A percentile compares a stretch with the other conserved stretches of the same genome.
These are phyloP conservation scores for Formica aserva DNA, from an alignment of 2,888 invertebrate genomes.

Conservation along the genomic window DNA sequence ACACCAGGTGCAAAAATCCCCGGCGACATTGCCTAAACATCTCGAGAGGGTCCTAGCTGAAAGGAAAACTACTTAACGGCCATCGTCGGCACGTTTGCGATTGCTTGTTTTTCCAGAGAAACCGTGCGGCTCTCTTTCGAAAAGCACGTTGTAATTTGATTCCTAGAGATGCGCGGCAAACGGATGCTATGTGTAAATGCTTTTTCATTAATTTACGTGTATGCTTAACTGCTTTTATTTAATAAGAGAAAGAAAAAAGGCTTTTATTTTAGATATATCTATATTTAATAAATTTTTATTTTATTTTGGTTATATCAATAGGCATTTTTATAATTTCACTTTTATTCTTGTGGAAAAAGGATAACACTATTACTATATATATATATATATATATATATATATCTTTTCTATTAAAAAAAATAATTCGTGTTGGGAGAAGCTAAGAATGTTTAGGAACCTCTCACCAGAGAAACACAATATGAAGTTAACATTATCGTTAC, in stretches of 20 bases:
- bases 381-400: no score
- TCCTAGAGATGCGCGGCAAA: background rate
- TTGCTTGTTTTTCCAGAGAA: conserved; percentile 73
- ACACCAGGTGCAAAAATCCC: conserved; percentile 76
- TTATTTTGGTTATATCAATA: background rate
- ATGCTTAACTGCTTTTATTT: background rate
- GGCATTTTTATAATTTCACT: background rate
- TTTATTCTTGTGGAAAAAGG: background rate
- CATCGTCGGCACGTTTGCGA: conserved; percentile 77
- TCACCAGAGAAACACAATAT: background rate
- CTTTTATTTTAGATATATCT: background rate
- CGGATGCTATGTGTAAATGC: conserved; percentile 16
- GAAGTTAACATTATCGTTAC: conserved; percentile 59
- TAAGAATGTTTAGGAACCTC: conserved; percentile 16
- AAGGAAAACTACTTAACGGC: conserved; percentile 65
- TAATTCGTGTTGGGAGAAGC: background rate
- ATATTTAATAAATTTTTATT: background rate
- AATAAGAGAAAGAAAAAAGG: background rate
- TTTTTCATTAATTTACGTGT: background rate
- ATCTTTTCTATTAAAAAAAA: background rate
- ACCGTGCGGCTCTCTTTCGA: conserved; percentile 63
- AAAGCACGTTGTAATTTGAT: conserved; percentile 64
- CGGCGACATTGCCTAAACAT: conserved; percentile 78
- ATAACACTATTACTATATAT: background rate
- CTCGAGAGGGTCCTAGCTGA: conserved; percentile 60